Conservation (phyloP, 2,888 invertebrate species). For the Dascillus cervinus region DNA sequence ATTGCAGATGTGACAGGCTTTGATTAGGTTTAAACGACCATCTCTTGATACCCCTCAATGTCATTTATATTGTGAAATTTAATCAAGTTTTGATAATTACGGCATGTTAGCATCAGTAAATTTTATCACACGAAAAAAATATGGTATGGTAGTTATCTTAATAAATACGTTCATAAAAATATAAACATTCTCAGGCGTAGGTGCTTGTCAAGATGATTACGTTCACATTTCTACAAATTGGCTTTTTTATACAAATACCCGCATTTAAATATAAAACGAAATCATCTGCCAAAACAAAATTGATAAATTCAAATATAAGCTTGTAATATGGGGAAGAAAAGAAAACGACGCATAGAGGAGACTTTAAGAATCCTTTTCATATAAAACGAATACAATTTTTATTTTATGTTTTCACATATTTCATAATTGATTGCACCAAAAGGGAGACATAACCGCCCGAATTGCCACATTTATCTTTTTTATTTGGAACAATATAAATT, state of each 20-base stretch:
- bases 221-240: too few species aligned
- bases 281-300: slow-evolving; percentile 29
- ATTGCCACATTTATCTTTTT: slow-evolving; percentile 33
- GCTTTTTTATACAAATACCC: too few species aligned
- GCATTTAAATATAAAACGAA: too few species aligned
- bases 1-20: too few species aligned
- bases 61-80: slow-evolving; percentile 22
- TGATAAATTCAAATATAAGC: slow-evolving; percentile 37
- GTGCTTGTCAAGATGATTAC: too few species aligned
- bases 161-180: too few species aligned
- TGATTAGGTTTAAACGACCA: too few species aligned
- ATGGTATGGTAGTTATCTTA: too few species aligned
- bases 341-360: too few species aligned
- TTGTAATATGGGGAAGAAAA: too few species aligned
- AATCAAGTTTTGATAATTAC: slow-evolving; percentile 25
- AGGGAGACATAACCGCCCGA: slow-evolving; percentile 25
- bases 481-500: slow-evolving; percentile 27
- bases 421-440: slow-evolving; percentile 34
- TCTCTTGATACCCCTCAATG: slow-evolving; percentile 22
- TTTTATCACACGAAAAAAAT: too few species aligned
- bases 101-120: slow-evolving; percentile 24
- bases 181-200: too few species aligned
- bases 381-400: slow-evolving; percentile 26
- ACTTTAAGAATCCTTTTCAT: slow-evolving; percentile 25
- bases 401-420: slow-evolving; percentile 33